Evolutionary conservation across 2,113 vertebrate genomes (phyloP), one percentile per base, ranked within the genome.

Genomic region (Eretmochelys imbricata): DNA sequence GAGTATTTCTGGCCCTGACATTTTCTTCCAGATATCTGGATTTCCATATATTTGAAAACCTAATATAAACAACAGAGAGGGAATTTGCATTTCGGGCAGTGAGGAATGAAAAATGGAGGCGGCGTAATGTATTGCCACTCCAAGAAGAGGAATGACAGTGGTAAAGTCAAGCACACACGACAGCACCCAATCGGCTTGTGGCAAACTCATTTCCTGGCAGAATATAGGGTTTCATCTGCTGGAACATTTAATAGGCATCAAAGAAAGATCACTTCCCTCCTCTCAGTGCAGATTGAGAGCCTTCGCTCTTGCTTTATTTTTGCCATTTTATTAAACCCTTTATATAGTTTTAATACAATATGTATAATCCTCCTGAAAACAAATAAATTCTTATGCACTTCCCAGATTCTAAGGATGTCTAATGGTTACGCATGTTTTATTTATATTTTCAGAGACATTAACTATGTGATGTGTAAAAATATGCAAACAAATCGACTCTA

Each of bases 21-120:
- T 98, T 98, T 98, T 98, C 98, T 98, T 98, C 98, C 97, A 97
- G 98, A 98, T 98, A 98, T 98, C 97, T 97, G 98, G 98, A 98
- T 99, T 98, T 98, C 98, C 98, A 98, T 98, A 98, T 98, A 99
- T 98, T 98, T 99, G 98, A 99, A 99, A 99, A 99, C 98, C 98
- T 98, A 98, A 98, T 98, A 98, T 98, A 98, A 99, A 98, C 98
- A 98, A 98, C 98, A 98, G 98, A 98, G 98, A 93, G 92, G 88
- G 97, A 98, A 98, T 99, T 98, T 99, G 98, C 98, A 98, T 98
- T 96, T 98, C 76, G 97, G 98, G 98, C 98, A 98, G 98, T 97
- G 95, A 97, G 98, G 98, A 98, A 98, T 98, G 98, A 99, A 98
- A 98, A 98, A 98, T 99, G 93, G 98, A 98, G 98, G 98, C 62